Conservation (phyloP, 2,797 vertebrate species). For the Sebastiscus tertius region DNA sequence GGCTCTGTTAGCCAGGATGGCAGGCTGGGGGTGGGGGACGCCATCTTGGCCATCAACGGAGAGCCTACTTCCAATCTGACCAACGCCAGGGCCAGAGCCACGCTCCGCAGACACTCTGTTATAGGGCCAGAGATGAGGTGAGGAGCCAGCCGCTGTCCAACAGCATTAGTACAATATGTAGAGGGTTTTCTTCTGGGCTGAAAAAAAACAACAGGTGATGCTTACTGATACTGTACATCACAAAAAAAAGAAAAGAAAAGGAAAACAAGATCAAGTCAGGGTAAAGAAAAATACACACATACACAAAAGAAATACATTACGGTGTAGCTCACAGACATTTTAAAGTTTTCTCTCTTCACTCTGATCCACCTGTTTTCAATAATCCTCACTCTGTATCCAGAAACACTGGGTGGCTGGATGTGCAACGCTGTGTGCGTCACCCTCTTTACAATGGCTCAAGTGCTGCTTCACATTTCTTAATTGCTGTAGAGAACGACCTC, state of each 20-base stretch:
- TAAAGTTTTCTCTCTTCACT: background rate
- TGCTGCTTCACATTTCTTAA: conserved; percentile 9
- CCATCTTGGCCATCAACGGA: conserved; percentile 92
- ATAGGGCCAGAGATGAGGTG: conserved; percentile 94
- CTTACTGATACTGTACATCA: background rate
- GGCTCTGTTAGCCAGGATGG: conserved; percentile 94
- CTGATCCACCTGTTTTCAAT: background rate
- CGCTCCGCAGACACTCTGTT: conserved; percentile 94
- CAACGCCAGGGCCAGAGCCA: conserved; percentile 90
- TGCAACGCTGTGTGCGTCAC: conserved; percentile 3
- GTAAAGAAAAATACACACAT: no score
- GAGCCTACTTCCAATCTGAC: conserved; percentile 89
- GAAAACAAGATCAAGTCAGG: no score
- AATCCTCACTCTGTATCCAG: background rate
- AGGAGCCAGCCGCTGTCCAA: conserved; percentile 43
- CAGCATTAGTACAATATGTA: background rate
- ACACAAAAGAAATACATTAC: no score
- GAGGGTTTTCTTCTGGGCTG: background rate
- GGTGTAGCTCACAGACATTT: background rate
- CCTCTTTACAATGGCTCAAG: conserved; percentile 1
- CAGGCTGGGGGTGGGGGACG: conserved; percentile 91
- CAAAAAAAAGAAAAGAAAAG: no score
- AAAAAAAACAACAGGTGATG: background rate
- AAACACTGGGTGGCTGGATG: background rate
- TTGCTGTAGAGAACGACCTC: background rate